Percentiles rank a stretch among this genome's conserved stretches.
Conservation (phyloP, 1,140 invertebrate species). For the Drosophila fuyamai region DNA sequence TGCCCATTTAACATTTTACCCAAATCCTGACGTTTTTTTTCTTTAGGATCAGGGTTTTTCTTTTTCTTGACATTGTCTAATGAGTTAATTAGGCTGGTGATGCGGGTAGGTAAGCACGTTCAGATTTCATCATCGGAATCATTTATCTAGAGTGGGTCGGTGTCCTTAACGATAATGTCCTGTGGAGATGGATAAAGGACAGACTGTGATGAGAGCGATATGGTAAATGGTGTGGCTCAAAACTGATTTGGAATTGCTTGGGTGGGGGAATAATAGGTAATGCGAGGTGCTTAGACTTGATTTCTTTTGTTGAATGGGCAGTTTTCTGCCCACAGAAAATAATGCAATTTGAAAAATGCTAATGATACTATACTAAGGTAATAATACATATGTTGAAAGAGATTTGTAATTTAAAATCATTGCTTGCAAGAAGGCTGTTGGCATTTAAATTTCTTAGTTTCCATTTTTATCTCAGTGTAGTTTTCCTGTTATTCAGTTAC, state of each 20-base stretch:
- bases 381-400: too few species aligned
- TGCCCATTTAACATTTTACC: constrained; percentile 69
- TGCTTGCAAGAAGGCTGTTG: too few species aligned
- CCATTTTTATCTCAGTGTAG: background rate
- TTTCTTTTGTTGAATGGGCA: background rate
- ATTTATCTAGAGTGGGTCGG: constrained; percentile 55
- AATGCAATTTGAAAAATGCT: too few species aligned
- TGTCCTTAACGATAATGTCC: constrained; percentile 46
- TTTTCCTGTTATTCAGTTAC: background rate
- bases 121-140: constrained; percentile 36
- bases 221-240: constrained; percentile 33
- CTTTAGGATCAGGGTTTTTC: constrained; percentile 5
- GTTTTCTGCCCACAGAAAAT: too few species aligned
- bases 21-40: constrained; percentile 7
- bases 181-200: constrained; percentile 19
- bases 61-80: constrained; percentile 73
- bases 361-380: too few species aligned
- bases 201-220: constrained; percentile 19
- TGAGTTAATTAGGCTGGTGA: constrained; percentile 75
- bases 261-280: background rate
- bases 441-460: background rate
- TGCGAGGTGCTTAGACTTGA: background rate
- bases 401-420: too few species aligned
- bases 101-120: constrained; percentile 58
- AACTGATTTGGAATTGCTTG: constrained; percentile 4